A percentile compares a stretch with the other conserved stretches of the same genome.
These are phyloP conservation scores for Odontothrips loti DNA, from an alignment of 2,888 invertebrate species.

Conservation along the genomic window DNA sequence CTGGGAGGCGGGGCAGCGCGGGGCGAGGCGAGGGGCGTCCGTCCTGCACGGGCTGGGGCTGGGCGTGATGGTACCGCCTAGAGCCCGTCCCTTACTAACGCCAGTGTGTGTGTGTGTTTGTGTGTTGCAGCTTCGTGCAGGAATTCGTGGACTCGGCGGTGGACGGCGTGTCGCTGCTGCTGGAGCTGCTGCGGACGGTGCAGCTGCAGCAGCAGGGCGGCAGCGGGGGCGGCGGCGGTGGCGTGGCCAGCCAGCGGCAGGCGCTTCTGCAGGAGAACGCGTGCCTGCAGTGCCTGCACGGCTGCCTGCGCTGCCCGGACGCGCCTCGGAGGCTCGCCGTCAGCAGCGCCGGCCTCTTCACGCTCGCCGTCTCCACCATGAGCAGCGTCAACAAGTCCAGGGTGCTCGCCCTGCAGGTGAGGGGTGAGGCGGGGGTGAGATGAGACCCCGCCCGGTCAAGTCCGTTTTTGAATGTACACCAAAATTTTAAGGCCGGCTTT, in stretches of 20 bases:
- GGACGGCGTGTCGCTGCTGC: conserved; percentile 77
- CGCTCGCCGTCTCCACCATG: conserved; percentile 80
- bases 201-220: conserved; percentile 69
- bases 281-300: conserved; percentile 82
- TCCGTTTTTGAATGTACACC: too few relatives aligned
- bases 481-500: too few relatives aligned
- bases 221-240: conserved; percentile 31
- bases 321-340: conserved; percentile 70
- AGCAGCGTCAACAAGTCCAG: conserved; percentile 81
- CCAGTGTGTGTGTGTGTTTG: background rate
- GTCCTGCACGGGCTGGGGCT: too few relatives aligned
- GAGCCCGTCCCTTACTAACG: too few relatives aligned
- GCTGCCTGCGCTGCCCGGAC: conserved; percentile 73
- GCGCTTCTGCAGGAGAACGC: conserved; percentile 82
- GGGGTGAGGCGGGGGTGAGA: background rate
- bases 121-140: conserved; percentile 74
- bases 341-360: conserved; percentile 76
- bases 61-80: too few relatives aligned
- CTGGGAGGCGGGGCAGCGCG: too few relatives aligned
- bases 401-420: conserved; percentile 79
- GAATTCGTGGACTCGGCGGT: conserved; percentile 85
- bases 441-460: too few relatives aligned
- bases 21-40: too few relatives aligned
- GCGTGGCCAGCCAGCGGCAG: conserved; percentile 48
- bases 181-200: conserved; percentile 80